Conservation (phyloP, 2,888 invertebrate species). For the Biston stratarius region DNA sequence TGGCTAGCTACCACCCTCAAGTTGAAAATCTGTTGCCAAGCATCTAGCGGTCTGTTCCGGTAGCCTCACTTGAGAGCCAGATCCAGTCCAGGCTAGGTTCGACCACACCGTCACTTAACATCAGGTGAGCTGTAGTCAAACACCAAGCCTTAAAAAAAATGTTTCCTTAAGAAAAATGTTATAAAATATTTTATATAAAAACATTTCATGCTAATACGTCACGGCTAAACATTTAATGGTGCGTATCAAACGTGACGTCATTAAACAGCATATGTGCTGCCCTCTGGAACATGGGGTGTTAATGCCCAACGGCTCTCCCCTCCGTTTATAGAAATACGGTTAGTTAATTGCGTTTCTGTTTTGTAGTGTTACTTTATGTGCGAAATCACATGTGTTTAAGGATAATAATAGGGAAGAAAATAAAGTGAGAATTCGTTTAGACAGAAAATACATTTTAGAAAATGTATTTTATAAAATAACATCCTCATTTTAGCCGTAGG, state of each 20-base stretch:
- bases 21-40: too few species aligned
- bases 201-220: conserved; percentile 56
- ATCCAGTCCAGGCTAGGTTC: too few species aligned
- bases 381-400: conserved; percentile 42
- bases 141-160: too few species aligned
- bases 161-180: too few species aligned
- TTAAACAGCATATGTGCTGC: conserved; percentile 62
- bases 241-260: conserved; percentile 60
- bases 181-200: too few species aligned
- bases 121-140: too few species aligned
- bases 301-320: conserved; percentile 42
- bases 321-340: conserved; percentile 48
- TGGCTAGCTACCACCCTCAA: too few species aligned
- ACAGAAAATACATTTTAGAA: too few species aligned
- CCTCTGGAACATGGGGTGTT: conserved; percentile 44
- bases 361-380: conserved; percentile 41
- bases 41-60: too few species aligned
- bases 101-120: too few species aligned
- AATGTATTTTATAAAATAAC: background rate
- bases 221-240: conserved; percentile 53
- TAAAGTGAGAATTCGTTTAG: background rate
- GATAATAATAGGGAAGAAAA: conserved; percentile 28
- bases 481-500: background rate
- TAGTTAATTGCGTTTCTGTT: conserved; percentile 40
- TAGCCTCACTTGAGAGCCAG: too few species aligned